Conservation (phyloP, 2,888 invertebrate genomes). For the Trilocha varians region DNA sequence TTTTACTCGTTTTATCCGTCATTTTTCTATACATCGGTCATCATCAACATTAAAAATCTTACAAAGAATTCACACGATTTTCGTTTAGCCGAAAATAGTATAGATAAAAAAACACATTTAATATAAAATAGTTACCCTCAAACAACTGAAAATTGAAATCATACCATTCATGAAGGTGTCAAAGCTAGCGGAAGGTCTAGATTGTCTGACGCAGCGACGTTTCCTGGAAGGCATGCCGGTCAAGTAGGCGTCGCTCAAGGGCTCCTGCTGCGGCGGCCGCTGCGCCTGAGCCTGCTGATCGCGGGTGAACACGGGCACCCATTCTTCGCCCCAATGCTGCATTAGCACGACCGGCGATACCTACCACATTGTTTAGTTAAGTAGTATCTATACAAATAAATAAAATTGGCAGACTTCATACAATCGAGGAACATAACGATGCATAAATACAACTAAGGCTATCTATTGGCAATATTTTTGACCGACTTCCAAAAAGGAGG, state of each 20-base stretch:
- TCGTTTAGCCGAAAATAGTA: no score
- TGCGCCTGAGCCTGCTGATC: conserved; percentile 82
- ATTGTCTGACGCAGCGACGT: conserved; percentile 78
- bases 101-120: not conserved
- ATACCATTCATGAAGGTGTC: conserved; percentile 42
- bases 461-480: no score
- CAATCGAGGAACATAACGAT: no score
- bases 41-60: no score
- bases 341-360: conserved; percentile 60
- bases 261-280: conserved; percentile 72
- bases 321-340: conserved; percentile 61
- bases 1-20: no score
- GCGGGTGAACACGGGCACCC: conserved; percentile 90
- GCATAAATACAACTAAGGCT: no score
- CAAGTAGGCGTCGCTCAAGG: conserved; percentile 91
- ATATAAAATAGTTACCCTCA: not conserved
- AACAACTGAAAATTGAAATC: no score
- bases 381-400: no score
- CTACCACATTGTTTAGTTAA: conserved; percentile 15
- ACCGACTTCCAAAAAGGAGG: no score
- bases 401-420: no score
- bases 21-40: no score
- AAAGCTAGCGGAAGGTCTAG: conserved; percentile 38
- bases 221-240: conserved; percentile 92
- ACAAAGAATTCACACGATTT: no score